A percentile compares a stretch with the other conserved stretches of the same genome.
Evolutionary conservation across 2,113 vertebrate genomes (phyloP).

Genomic region (Chaenogobius annularis): DNA sequence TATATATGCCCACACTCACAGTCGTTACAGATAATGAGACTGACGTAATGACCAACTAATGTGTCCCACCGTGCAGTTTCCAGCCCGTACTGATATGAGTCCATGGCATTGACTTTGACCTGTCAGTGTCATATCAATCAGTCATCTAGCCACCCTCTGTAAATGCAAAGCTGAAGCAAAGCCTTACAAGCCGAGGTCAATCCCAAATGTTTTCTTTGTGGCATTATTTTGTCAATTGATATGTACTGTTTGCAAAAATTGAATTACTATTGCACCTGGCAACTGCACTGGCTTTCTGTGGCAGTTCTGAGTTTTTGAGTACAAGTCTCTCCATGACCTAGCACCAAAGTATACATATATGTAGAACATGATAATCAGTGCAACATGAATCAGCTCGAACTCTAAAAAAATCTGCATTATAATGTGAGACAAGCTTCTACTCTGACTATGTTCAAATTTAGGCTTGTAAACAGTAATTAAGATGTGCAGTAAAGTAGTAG

Average conservation of each 20-base stretch:
- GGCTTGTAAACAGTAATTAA: too few species aligned
- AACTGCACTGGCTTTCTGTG: too few species aligned
- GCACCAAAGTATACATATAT: too few species aligned
- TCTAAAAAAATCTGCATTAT: too few species aligned
- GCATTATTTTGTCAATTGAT: background rate
- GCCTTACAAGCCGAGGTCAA: background rate
- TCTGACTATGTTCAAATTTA: too few species aligned
- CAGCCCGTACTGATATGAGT: background rate
- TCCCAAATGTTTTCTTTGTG: background rate
- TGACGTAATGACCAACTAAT: background rate
- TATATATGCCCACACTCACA: background rate
- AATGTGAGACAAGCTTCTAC: background rate
- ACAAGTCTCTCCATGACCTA: too few species aligned
- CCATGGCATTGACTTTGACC: background rate
- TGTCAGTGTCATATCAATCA: background rate
- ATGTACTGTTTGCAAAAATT: too few species aligned
- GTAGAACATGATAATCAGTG: too few species aligned
- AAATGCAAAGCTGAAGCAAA: constrained; percentile 3
- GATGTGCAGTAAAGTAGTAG: too few species aligned
- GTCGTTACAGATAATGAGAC: background rate
- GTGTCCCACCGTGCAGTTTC: background rate
- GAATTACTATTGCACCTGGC: too few species aligned
- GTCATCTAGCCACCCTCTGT: constrained; percentile 1
- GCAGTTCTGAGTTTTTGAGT: too few species aligned
- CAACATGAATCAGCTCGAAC: too few species aligned